Percentiles rank a stretch among this genome's conserved stretches.
Evolutionary conservation across 2,113 vertebrate species (phyloP).

Genomic region (Hydrolagus affinis): DNA sequence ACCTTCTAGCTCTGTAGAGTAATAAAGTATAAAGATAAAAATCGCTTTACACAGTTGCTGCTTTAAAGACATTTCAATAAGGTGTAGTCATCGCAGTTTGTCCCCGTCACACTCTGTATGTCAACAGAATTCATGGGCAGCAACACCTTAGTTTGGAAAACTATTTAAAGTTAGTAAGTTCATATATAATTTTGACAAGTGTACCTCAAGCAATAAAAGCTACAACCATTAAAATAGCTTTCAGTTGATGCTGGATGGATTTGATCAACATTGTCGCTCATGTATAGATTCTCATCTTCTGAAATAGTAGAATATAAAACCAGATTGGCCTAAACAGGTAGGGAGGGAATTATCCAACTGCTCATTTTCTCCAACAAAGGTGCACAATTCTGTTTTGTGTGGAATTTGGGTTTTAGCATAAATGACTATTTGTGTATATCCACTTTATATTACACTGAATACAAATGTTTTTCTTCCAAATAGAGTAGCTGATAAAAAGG

Average conservation of each 20-base stretch:
- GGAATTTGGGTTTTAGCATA: too few species aligned
- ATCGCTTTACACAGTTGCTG: constrained; percentile 5
- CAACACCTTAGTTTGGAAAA: background rate
- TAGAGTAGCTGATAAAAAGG: too few species aligned
- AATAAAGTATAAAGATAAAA: constrained; percentile 18
- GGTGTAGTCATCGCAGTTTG: background rate
- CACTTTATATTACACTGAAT: too few species aligned
- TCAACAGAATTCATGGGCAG: background rate
- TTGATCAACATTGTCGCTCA: too few species aligned
- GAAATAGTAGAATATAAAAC: too few species aligned
- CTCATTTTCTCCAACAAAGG: too few species aligned
- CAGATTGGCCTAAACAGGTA: too few species aligned
- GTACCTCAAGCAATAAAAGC: background rate
- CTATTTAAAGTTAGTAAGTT: background rate
- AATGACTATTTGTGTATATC: too few species aligned
- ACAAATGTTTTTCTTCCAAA: too few species aligned
- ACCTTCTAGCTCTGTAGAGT: background rate
- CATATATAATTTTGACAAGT: background rate
- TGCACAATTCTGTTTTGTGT: too few species aligned
- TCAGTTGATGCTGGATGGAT: background rate
- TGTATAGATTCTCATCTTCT: too few species aligned
- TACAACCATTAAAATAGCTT: background rate
- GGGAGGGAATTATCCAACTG: too few species aligned
- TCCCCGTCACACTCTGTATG: background rate
- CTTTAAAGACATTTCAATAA: constrained; percentile 27